phyloP scores from a whole-genome alignment of 2,888 invertebrate species.

The Hetaerina titia region DNA sequence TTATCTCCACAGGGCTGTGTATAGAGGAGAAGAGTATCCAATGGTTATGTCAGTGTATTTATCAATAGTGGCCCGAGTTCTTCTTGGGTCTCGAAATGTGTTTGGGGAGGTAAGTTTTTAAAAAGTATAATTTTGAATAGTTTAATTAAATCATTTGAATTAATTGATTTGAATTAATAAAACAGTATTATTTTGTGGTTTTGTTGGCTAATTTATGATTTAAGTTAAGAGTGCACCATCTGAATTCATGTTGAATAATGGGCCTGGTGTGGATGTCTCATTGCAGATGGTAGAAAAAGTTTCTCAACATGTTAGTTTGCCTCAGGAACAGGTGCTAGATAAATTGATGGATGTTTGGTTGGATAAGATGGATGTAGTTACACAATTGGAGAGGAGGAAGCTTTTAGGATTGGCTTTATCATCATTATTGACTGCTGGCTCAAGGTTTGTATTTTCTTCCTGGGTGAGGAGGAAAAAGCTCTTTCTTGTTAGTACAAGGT shows the following conservation, averaged over 20 bases:
- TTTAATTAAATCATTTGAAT: too few relatives aligned
- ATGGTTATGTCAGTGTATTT: constrained; percentile 88
- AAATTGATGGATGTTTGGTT: constrained; percentile 89
- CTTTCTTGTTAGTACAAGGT: not conserved
- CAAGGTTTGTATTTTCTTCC: constrained; percentile 72
- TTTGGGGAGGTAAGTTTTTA: constrained; percentile 80
- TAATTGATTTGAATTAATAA: too few relatives aligned
- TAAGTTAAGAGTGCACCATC: not conserved
- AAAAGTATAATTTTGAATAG: not conserved
- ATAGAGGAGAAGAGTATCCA: constrained; percentile 85
- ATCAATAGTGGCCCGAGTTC: constrained; percentile 87
- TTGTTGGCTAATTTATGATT: not conserved
- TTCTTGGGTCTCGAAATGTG: constrained; percentile 84
- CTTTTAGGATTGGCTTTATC: constrained; percentile 84
- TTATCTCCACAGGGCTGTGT: constrained; percentile 80
- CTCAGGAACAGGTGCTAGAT: constrained; percentile 82
- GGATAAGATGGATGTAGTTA: constrained; percentile 87
- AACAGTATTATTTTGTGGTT: constrained; percentile 72
- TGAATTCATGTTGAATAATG: not conserved
- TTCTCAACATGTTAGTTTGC: constrained; percentile 72
- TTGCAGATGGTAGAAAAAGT: constrained; percentile 73
- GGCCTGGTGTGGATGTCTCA: constrained; percentile 30
- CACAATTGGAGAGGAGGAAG: constrained; percentile 90
- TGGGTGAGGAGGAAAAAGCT: constrained; percentile 39
- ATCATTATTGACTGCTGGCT: constrained; percentile 75